A percentile compares a stretch with the other conserved stretches of the same genome.
Evolutionary conservation across 2,113 vertebrate genomes (phyloP).

Genomic region (Rhodinocichla rosea): DNA sequence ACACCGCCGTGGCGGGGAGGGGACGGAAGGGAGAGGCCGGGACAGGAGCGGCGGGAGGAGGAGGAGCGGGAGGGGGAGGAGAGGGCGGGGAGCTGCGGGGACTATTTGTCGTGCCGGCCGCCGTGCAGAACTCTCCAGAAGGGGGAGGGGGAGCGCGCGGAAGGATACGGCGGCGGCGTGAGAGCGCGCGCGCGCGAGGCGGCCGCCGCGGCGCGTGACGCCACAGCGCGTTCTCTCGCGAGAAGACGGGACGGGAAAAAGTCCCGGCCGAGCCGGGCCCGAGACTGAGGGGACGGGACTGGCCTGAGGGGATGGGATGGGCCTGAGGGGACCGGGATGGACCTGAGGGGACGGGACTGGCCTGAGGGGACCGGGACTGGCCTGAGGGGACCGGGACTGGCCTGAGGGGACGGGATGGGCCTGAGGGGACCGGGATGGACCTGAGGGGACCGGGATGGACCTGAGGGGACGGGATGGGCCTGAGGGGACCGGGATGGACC

Average conservation of each 20-base stretch:
- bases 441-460: rapidly evolving
- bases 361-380: too few species aligned
- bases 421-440: too few species aligned
- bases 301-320: neutral
- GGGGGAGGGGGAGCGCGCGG: slow-evolving; percentile 44
- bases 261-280: neutral
- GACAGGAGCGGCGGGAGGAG: neutral
- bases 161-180: neutral
- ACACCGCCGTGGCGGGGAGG: too few species aligned
- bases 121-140: slow-evolving; percentile 52
- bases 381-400: rapidly evolving
- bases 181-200: neutral
- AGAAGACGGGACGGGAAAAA: neutral
- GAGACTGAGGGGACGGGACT: rapidly evolving
- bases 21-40: too few species aligned
- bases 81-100: neutral
- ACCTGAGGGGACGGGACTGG: too few species aligned
- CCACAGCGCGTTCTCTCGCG: neutral
- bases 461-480: neutral
- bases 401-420: too few species aligned
- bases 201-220: neutral
- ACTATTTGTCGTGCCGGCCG: neutral
- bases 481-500: rapidly evolving
- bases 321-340: neutral
- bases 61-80: neutral